phyloP scores from a whole-genome alignment of 2,797 vertebrate species.

The Eupleurogrammus muticus region DNA sequence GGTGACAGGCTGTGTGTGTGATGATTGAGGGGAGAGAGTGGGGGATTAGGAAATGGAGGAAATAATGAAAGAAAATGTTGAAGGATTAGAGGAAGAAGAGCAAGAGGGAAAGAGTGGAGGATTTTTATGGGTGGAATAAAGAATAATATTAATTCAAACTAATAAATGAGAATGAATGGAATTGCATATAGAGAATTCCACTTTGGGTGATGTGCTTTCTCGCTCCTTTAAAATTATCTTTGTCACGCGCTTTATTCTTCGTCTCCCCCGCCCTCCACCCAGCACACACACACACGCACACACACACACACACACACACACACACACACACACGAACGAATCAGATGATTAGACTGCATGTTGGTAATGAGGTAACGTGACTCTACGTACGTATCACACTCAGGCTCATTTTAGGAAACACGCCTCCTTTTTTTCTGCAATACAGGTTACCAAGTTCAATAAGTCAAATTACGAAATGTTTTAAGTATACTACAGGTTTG shows the following conservation, averaged over 20 bases:
- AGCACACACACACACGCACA: constrained; percentile 9
- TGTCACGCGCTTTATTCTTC: neutral
- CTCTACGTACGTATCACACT: constrained; percentile 12
- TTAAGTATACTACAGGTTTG: neutral
- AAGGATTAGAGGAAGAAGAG: neutral
- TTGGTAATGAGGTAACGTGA: constrained; percentile 12
- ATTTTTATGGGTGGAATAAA: constrained; percentile 33
- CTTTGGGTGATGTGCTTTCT: constrained; percentile 7
- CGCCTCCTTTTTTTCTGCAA: neutral
- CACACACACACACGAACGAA: neutral
- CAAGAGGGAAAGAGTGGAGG: neutral
- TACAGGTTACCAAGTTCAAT: neutral
- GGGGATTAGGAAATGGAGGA: constrained; percentile 14
- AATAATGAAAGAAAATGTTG: constrained; percentile 1
- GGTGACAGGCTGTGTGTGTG: constrained; percentile 13
- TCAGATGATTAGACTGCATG: neutral
- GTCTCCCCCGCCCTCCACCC: neutral
- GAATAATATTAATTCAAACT: constrained; percentile 27
- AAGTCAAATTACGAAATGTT: neutral
- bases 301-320: constrained; percentile 8
- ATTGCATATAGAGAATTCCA: constrained; percentile 19
- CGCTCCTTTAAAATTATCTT: neutral
- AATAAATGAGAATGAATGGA: constrained; percentile 30
- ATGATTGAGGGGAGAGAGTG: constrained; percentile 27
- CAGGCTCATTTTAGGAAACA: neutral